Evolutionary conservation across 2,888 invertebrate species (phyloP).

Genomic region (Drosophila tanythrix): DNA sequence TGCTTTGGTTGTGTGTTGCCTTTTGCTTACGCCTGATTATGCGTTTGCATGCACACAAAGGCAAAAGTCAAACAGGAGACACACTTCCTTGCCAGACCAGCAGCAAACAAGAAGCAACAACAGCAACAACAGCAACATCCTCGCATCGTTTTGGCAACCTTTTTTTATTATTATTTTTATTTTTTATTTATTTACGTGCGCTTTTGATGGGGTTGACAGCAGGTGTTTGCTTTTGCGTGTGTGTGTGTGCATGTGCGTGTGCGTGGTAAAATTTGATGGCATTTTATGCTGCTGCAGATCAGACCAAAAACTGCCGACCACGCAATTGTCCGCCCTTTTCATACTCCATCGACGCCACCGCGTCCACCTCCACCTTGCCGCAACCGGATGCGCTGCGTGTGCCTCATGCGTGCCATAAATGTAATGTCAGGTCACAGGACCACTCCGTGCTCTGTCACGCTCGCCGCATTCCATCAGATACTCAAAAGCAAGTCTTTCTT

Average conservation of each 20-base stretch:
- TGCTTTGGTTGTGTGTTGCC: constrained; percentile 22
- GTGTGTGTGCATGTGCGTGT: constrained; percentile 17
- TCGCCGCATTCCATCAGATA: constrained; percentile 1
- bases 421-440: constrained; percentile 36
- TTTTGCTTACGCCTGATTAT: constrained; percentile 76
- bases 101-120: constrained; percentile 29
- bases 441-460: constrained; percentile 3
- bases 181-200: constrained; percentile 76
- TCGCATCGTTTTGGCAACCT: constrained; percentile 54
- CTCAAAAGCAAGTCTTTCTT: constrained; percentile 3
- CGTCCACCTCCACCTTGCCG: background rate
- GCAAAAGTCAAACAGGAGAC: constrained; percentile 77
- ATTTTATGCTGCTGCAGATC: constrained; percentile 71
- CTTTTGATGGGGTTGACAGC: constrained; percentile 71
- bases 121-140: constrained; percentile 23
- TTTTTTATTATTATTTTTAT: constrained; percentile 67
- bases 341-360: background rate
- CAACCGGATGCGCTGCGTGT: constrained; percentile 12
- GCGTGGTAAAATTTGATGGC: constrained; percentile 70
- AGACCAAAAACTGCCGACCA: constrained; percentile 59
- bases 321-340: constrained; percentile 46
- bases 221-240: constrained; percentile 61
- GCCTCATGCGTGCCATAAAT: constrained; percentile 50
- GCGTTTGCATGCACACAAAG: constrained; percentile 80
- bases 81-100: constrained; percentile 62